Evolutionary conservation across 2,888 invertebrate species (phyloP).

Genomic region (Chalcis sispes): DNA sequence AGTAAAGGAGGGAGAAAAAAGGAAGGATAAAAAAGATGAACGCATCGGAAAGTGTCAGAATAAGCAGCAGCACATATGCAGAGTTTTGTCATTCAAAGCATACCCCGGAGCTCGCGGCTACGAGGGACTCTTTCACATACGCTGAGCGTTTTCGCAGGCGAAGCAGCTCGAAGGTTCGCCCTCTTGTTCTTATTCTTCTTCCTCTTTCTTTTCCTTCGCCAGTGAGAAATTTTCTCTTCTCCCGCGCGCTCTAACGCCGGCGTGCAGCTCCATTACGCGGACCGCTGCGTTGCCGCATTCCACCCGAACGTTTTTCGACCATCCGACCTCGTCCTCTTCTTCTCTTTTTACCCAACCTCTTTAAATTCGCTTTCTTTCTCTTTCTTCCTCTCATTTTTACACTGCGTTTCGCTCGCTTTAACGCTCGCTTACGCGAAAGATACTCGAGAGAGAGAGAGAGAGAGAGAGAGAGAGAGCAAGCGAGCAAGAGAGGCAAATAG

Average conservation of each 20-base stretch:
- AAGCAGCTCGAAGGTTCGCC: no score
- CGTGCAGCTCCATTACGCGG: conserved; percentile 45
- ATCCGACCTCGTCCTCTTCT: not conserved
- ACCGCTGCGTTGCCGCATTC: conserved; percentile 29
- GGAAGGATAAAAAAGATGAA: no score
- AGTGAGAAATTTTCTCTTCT: no score
- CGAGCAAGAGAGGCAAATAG: not conserved
- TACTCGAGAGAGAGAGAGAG: conserved; percentile 15
- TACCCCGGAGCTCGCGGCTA: no score
- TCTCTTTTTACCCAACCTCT: not conserved
- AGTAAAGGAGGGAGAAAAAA: no score
- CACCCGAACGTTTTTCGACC: conserved; percentile 34
- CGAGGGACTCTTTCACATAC: no score
- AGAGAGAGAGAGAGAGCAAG: not conserved
- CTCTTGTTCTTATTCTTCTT: no score
- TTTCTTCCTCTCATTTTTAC: not conserved
- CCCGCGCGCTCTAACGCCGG: conserved; percentile 1
- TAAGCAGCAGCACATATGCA: no score
- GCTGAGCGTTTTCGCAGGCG: no score
- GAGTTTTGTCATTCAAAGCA: no score
- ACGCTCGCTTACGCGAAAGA: conserved; percentile 35
- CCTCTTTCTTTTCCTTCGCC: no score
- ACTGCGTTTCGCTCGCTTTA: conserved; percentile 31
- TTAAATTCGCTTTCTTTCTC: not conserved
- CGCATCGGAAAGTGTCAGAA: no score